Evolutionary conservation across 2,113 vertebrate species (phyloP), one percentile per base, ranked within the genome.

Genomic region (Elachura formosa): DNA sequence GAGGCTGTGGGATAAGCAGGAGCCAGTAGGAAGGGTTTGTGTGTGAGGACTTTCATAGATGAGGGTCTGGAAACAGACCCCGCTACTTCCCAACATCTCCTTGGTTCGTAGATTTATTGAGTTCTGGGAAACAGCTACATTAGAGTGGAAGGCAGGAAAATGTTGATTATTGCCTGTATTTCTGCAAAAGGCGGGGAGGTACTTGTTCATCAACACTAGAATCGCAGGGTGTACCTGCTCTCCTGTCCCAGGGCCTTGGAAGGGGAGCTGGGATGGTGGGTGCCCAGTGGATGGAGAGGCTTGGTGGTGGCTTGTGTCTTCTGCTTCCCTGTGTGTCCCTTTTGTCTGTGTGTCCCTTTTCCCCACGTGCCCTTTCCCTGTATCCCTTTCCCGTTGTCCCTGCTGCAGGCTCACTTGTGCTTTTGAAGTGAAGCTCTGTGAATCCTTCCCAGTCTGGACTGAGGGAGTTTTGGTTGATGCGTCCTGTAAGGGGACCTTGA

Each of bases 211-310:
- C 14, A 34, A 25, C 2, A 12, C 3, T 16, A 3, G 3, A 11
- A 6, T 62, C 36, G 1, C 31, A 29, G 12, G 41, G 23, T 28
- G 28, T 23, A 2, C 17, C 45, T 33, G 19, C n/a, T 40, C 17
- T 24, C 14, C 29, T 18, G 13, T 29, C 34, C 59, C 0, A 1
- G 19, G 9, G 19, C 3, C 0, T 12, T 22, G 2, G 13, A 21
- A 33, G 40, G 19, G 14, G 31, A 61, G 36, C 54, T 84, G 87
- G 14, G 22, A 22, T 0, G 2, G 7, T 9, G 49, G 14, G 29
- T 4, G 1, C 40, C 40, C 11, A 21, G 2, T 21, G 46, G 29
- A 4, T 2, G 10, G 79, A 38, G 54, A 5, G 26, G 31, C 33
- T 51, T 7, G 34, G 40, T 6, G 5, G 2, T 45, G 40, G 2